Base-by-base conservation (phyloP, 2,797 vertebrate genomes). In the Eulemur coronatus region DNA sequence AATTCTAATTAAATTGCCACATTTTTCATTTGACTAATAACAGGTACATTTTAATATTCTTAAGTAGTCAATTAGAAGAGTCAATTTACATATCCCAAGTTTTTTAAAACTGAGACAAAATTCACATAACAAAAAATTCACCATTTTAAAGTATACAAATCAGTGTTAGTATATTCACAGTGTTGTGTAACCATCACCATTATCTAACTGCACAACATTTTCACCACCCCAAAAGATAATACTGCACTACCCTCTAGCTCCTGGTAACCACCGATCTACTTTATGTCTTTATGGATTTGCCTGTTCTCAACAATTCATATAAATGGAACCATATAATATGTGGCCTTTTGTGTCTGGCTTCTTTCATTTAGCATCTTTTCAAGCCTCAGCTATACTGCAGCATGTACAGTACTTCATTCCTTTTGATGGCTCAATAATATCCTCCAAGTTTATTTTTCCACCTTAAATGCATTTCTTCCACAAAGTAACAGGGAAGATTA, bases 1-100 rank as follows among this genome's bases (percentile, higher is more conserved):
- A 79, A 94, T 75, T 86, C 41, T 94, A 91, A 50, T 57, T 88
- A 93, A 80, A 96, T 70, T 88, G 63, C 30, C 26, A 48, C 73
- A 93, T 79, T 85, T 50, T 85, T 84, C 18, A n/a, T 65, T 75
- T 85, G 30, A 63, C 24, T 80, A 52, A 73, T 80, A 73, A 76
- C 6, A 89, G 35, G 28, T 50, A 35, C 11, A 63, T 93, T 48
- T 80, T 65, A 65, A 33, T 72, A 24, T 50, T 75, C 28, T 43
- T 73, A 73, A 61, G 52, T 43, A 84, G 61, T 61, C 50, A 96
- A 65, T 41, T n/a, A 93, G n/a, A 82, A 95, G 8, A 52, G 13
- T 85, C 26, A 50, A 72, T 50, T 85, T 86, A 72, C 82, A 86
- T n/a, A 41, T 57, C 22, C 30, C 33, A 69, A 80, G 2, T 30